These are phyloP conservation scores for Cyprinodon variegatus DNA, from an alignment of 2,113 vertebrate genomes.

Conservation along the genomic window DNA sequence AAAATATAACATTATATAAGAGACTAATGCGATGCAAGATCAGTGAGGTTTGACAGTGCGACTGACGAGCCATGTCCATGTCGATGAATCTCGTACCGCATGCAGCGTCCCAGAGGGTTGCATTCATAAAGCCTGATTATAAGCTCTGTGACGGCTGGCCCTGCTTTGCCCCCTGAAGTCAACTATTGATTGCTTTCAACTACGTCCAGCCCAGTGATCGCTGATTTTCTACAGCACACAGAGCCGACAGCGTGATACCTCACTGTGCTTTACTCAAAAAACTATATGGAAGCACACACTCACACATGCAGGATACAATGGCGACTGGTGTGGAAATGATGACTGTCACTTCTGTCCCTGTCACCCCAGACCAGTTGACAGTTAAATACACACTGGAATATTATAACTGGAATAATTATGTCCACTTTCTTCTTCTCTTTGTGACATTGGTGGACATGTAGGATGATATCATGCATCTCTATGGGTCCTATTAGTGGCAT, in stretches of 20 bases:
- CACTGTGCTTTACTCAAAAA: background rate
- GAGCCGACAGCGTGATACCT: constrained; percentile 20
- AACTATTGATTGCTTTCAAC: constrained; percentile 66
- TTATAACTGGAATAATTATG: constrained; percentile 37
- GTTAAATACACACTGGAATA: constrained; percentile 43
- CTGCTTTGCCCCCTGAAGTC: constrained; percentile 21
- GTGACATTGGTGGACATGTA: constrained; percentile 13
- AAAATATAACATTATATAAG: constrained; percentile 36
- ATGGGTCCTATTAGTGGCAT: constrained; percentile 52
- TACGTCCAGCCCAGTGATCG: constrained; percentile 23
- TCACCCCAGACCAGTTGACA: constrained; percentile 32
- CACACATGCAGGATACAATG: constrained; percentile 2
- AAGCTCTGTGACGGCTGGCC: constrained; percentile 38
- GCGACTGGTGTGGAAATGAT: constrained; percentile 42
- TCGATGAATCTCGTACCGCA: constrained; percentile 36
- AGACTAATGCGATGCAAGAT: constrained; percentile 34
- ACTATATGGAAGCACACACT: background rate
- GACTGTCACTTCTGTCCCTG: constrained; percentile 21
- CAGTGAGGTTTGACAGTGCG: constrained; percentile 31
- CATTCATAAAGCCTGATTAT: constrained; percentile 41
- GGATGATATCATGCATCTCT: constrained; percentile 56
- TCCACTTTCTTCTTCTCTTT: constrained; percentile 7
- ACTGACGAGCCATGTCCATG: constrained; percentile 17
- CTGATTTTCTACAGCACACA: constrained; percentile 38
- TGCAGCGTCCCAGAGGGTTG: constrained; percentile 35